These are phyloP conservation scores for Leucopsar rothschildi DNA, from an alignment of 2,113 vertebrate species.

Conservation along the genomic window DNA sequence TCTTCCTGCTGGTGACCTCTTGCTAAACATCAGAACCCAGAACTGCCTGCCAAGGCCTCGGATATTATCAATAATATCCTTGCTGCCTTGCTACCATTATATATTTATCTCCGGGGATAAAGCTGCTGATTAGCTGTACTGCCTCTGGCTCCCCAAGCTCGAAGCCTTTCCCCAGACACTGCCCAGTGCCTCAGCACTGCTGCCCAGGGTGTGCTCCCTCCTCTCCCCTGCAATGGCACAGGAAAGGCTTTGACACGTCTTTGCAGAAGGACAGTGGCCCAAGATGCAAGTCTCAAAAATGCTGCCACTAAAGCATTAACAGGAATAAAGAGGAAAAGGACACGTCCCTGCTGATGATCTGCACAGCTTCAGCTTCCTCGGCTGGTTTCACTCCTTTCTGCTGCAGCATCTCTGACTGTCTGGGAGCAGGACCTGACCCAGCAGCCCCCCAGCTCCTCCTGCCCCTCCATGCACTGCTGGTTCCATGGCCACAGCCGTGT, in stretches of 20 bases:
- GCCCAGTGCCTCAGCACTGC: neutral
- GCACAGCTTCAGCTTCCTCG: neutral
- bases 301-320: neutral
- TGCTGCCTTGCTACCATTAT: neutral
- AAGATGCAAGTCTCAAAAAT: neutral
- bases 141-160: neutral
- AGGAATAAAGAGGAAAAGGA: neutral
- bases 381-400: neutral
- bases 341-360: neutral
- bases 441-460: neutral
- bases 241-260: neutral
- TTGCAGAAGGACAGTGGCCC: neutral
- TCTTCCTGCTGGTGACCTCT: neutral
- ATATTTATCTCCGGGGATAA: neutral
- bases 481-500: rapidly evolving
- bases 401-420: neutral
- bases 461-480: neutral
- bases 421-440: neutral
- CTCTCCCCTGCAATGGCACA: neutral
- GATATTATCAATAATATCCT: neutral
- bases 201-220: neutral
- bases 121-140: neutral
- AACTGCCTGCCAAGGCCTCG: neutral
- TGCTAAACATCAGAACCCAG: neutral
- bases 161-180: neutral